phyloP scores from a whole-genome alignment of 2,113 vertebrate species.

The Cavia aperea region DNA sequence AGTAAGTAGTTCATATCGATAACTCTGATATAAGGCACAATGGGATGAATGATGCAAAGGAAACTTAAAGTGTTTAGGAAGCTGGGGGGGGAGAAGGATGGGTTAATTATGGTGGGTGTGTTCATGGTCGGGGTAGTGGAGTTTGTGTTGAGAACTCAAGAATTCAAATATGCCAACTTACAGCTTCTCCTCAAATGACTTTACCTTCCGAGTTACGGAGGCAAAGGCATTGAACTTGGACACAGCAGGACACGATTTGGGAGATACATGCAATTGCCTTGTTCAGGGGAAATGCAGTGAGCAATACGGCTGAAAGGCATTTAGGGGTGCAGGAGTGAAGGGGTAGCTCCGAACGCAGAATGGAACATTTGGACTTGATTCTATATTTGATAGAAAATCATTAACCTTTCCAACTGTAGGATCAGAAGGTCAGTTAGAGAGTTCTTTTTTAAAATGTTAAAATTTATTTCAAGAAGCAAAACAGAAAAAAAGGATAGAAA shows the following conservation, averaged over 20 bases:
- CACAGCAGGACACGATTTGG: background rate
- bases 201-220: background rate
- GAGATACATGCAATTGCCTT: background rate
- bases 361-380: background rate
- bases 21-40: background rate
- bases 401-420: background rate
- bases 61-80: background rate
- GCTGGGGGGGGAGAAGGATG: background rate
- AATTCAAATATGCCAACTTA: background rate
- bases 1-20: background rate
- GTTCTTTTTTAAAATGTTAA: no score
- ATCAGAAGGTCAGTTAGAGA: background rate
- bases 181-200: background rate
- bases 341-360: background rate
- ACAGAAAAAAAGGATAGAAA: no score
- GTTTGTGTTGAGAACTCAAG: background rate
- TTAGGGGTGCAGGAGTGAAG: background rate
- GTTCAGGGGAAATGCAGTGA: background rate
- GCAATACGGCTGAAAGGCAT: background rate
- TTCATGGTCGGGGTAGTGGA: background rate
- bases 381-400: background rate
- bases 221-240: background rate
- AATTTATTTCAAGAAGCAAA: no score
- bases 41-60: background rate
- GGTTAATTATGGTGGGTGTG: background rate